Conservation (phyloP, 2,888 invertebrate genomes). For the Helicoverpa assulta region DNA sequence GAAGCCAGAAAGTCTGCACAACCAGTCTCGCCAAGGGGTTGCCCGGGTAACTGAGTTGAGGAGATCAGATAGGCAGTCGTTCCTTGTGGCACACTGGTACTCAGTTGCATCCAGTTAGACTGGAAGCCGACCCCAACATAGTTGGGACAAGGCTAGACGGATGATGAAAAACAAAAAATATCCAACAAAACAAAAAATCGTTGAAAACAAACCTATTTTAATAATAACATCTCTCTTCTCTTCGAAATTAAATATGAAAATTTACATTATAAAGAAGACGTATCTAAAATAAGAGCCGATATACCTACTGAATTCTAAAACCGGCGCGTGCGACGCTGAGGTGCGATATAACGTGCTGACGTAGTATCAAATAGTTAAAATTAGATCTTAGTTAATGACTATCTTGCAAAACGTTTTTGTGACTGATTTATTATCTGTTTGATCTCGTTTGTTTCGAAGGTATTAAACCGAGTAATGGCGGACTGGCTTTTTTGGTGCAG, state of each 20-base stretch:
- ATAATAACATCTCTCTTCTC: not conserved
- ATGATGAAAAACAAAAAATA: not conserved
- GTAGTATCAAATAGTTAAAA: conserved; percentile 42
- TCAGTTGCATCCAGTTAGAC: too few species aligned
- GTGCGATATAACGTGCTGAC: conserved; percentile 41
- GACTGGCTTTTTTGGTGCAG: not conserved
- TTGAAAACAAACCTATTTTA: not conserved
- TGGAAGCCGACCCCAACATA: too few species aligned
- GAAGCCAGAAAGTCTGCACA: too few species aligned
- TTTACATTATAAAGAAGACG: conserved; percentile 33
- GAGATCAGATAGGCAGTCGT: too few species aligned
- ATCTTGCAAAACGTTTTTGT: conserved; percentile 12
- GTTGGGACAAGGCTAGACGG: too few species aligned
- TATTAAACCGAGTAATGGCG: conserved; percentile 1
- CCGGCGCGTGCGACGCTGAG: conserved; percentile 44
- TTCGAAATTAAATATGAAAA: conserved; percentile 44
- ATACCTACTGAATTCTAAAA: conserved; percentile 52
- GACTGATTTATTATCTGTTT: conserved; percentile 27
- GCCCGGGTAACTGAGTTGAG: too few species aligned
- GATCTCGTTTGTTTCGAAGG: conserved; percentile 10
- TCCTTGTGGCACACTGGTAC: too few species aligned
- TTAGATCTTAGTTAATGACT: conserved; percentile 50
- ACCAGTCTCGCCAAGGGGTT: too few species aligned
- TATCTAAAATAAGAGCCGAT: conserved; percentile 53
- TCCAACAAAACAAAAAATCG: not conserved